A percentile compares a stretch with the other conserved stretches of the same genome.
phyloP scores from a whole-genome alignment of 2,888 invertebrate genomes.

The Maniola hyperantus region DNA sequence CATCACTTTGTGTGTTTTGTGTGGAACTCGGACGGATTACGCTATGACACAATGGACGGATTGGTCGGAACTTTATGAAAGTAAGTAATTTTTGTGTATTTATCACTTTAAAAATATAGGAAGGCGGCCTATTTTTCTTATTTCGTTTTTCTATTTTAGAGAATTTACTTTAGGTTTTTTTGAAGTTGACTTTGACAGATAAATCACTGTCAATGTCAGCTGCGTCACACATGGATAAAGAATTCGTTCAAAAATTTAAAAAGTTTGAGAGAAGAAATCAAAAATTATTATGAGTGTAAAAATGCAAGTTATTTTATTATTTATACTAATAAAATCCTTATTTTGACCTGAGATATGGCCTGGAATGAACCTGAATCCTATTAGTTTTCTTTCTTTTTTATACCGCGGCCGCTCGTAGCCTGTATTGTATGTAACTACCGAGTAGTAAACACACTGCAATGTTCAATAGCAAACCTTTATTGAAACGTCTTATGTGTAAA shows the following conservation, averaged over 20 bases:
- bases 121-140: neutral
- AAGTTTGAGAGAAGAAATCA: too few species aligned
- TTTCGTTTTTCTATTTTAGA: neutral
- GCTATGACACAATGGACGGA: conserved; percentile 38
- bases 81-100: conserved; percentile 16
- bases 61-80: conserved; percentile 33
- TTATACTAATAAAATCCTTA: too few species aligned
- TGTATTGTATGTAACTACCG: too few species aligned
- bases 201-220: conserved; percentile 7
- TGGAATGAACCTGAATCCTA: too few species aligned
- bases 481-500: neutral
- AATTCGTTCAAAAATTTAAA: too few species aligned
- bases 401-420: too few species aligned
- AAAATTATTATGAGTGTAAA: too few species aligned
- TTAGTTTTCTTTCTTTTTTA: too few species aligned
- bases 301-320: too few species aligned
- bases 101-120: conserved; percentile 1
- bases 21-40: conserved; percentile 37
- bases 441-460: too few species aligned
- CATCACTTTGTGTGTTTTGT: conserved; percentile 45
- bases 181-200: neutral
- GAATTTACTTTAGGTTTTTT: neutral
- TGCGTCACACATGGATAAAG: neutral
- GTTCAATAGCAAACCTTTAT: too few species aligned
- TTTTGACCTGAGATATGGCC: too few species aligned